Percentiles rank a stretch among this genome's conserved stretches.
phyloP scores from a whole-genome alignment of 2,797 vertebrate species.

The Pteronotus mesoamericanus region DNA sequence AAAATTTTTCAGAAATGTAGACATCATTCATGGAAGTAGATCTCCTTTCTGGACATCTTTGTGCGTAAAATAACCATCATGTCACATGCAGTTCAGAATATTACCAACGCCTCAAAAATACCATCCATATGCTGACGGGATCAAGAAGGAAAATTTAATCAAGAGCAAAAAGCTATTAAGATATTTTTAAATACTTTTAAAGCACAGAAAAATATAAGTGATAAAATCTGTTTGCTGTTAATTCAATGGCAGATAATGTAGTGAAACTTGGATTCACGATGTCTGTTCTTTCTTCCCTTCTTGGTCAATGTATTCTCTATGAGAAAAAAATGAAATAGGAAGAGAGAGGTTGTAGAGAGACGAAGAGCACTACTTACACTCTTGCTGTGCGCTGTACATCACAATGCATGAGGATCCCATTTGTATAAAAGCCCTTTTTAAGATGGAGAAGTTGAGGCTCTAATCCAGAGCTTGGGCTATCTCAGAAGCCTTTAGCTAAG shows the following conservation, averaged over 20 bases:
- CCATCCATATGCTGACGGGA: background rate
- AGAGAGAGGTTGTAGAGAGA: background rate
- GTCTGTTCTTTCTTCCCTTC: background rate
- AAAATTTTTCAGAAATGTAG: conserved; percentile 39
- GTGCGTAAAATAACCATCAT: background rate
- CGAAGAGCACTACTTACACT: background rate
- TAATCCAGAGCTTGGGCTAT: background rate
- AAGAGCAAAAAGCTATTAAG: background rate
- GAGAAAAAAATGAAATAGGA: background rate
- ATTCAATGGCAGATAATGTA: background rate
- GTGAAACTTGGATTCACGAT: background rate
- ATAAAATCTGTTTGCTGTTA: background rate
- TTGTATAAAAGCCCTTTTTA: background rate
- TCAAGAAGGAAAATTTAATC: background rate
- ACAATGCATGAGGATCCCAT: background rate
- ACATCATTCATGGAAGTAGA: background rate
- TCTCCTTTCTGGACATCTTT: conserved; percentile 8
- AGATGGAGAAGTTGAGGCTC: background rate
- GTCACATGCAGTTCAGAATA: background rate
- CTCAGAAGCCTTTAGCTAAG: background rate
- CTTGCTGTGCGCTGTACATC: background rate
- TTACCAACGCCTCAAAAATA: background rate
- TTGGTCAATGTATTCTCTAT: background rate
- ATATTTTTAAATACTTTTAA: background rate
- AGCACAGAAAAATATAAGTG: background rate